Conservation (phyloP, 2,888 invertebrate species). For the Xanthia togata region DNA sequence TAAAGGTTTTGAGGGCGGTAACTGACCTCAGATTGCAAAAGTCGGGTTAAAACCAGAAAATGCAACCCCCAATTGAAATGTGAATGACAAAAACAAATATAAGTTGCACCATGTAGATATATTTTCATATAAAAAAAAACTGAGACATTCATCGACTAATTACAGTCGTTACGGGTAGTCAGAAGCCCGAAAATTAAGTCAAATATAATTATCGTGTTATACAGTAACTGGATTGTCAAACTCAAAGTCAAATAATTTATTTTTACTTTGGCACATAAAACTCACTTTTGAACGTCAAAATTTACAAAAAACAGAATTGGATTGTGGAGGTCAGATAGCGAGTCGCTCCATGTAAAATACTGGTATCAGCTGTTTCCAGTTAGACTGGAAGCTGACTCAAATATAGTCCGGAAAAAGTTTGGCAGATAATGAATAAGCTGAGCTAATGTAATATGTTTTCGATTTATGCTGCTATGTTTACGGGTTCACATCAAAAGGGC, state of each 20-base stretch:
- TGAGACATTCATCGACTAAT: not conserved
- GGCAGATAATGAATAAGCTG: too few species aligned
- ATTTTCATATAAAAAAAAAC: too few species aligned
- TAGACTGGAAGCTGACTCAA: not conserved
- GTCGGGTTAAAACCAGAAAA: not conserved
- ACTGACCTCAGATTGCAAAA: not conserved
- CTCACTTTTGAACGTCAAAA: too few species aligned
- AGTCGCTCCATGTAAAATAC: not conserved
- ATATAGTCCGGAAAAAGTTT: not conserved
- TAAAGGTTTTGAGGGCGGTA: not conserved
- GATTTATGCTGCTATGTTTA: not conserved
- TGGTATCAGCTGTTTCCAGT: not conserved
- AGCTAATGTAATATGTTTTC: not conserved
- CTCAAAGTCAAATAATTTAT: too few species aligned
- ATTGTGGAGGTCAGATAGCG: not conserved
- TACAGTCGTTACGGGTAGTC: too few species aligned
- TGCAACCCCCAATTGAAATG: not conserved
- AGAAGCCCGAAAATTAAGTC: too few species aligned
- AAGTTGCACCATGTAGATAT: not conserved
- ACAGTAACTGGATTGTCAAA: not conserved
- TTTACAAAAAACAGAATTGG: too few species aligned
- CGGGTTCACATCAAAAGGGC: conserved; percentile 6
- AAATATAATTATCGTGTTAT: too few species aligned
- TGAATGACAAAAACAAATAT: not conserved
- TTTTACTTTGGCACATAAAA: too few species aligned